Conservation (phyloP, 2,888 invertebrate species). For the Onchidella celtica region DNA sequence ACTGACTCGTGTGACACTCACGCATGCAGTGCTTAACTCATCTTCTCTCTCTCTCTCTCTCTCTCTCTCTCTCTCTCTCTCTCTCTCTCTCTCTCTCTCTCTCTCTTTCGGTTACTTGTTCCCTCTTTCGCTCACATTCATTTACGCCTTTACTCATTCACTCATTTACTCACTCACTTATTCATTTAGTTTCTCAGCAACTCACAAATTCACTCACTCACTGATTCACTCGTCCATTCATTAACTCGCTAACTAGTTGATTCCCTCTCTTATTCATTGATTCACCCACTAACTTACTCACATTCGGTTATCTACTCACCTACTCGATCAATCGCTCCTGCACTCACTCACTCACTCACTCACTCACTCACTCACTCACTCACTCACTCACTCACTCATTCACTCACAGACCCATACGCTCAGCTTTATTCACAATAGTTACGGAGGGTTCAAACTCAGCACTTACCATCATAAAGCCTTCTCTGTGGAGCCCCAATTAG, state of each 20-base stretch:
- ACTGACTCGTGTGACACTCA: slow-evolving; percentile 11
- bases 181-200: neutral
- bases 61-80: slow-evolving; percentile 20
- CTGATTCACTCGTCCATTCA: slow-evolving; percentile 17
- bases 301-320: neutral
- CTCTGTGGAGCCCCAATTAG: too few species aligned
- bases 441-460: too few species aligned
- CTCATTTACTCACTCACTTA: slow-evolving; percentile 5
- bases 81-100: slow-evolving; percentile 4
- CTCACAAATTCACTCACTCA: neutral
- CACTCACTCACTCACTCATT: too few species aligned
- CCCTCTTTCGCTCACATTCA: slow-evolving; percentile 8
- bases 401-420: too few species aligned
- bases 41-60: slow-evolving; percentile 28
- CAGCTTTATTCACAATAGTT: too few species aligned
- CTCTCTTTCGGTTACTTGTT: slow-evolving; percentile 12
- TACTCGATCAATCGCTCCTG: neutral
- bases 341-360: neutral
- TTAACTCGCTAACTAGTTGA: slow-evolving; percentile 1
- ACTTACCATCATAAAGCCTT: too few species aligned
- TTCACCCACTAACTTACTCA: neutral
- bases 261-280: neutral
- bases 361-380: neutral
- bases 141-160: neutral
- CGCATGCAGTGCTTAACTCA: neutral